Evolutionary conservation across 2,797 vertebrate species (phyloP).

Genomic region (Mormyrops attenuatus): DNA sequence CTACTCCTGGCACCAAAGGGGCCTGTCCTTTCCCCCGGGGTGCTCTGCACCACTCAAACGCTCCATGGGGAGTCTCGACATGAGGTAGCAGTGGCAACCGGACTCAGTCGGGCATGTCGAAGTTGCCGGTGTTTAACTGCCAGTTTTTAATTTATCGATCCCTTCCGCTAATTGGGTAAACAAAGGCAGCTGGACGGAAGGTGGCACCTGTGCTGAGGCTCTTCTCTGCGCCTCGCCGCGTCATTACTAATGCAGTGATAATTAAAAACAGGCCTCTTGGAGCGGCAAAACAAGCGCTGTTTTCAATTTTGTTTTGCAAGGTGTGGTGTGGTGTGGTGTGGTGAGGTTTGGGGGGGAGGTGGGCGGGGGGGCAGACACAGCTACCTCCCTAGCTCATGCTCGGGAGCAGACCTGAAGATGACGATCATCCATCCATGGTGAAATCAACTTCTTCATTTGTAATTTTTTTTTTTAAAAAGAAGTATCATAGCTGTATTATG

Average conservation of each 20-base stretch:
- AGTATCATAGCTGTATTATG: neutral
- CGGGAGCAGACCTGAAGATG: neutral
- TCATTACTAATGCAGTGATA: slow-evolving; percentile 60
- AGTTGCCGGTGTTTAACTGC: slow-evolving; percentile 10
- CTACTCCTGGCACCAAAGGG: neutral
- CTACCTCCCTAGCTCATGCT: neutral
- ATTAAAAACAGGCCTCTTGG: slow-evolving; percentile 54
- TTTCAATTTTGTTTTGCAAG: slow-evolving; percentile 20
- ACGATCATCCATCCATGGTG: neutral
- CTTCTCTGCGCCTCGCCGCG: neutral
- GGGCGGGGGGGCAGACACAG: neutral
- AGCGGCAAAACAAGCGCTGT: slow-evolving; percentile 49
- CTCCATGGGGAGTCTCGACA: neutral
- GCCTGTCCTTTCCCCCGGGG: neutral
- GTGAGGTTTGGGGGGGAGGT: slow-evolving; percentile 15
- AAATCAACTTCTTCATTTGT: neutral
- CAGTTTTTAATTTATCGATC: slow-evolving; percentile 19
- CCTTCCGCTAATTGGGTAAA: slow-evolving; percentile 50
- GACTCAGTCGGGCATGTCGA: neutral
- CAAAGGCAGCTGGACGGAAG: slow-evolving; percentile 32
- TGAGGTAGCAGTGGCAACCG: neutral
- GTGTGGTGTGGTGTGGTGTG: too few relatives aligned
- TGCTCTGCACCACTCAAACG: neutral
- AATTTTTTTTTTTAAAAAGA: neutral
- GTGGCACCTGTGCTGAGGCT: slow-evolving; percentile 46